Evolutionary conservation across 2,888 invertebrate genomes (phyloP), one percentile per base, ranked within the genome.

Genomic region (Lasioglossum villosulum): DNA sequence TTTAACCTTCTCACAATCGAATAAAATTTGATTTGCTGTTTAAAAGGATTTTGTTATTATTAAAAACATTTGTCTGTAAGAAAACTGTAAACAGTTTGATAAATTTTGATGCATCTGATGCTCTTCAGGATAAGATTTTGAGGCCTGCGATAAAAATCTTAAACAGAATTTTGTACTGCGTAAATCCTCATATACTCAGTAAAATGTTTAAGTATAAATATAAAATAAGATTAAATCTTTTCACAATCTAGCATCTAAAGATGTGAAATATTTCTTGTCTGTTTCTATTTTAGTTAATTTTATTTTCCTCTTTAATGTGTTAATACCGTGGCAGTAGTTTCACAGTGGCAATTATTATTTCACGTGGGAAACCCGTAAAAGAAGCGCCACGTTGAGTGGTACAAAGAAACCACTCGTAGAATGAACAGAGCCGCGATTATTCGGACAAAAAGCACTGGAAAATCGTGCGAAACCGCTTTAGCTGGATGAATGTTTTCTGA

Each of bases 381-480:
- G 27, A 27, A 59, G 14, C 59, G 27, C 27, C 59, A 59, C 27
- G 14, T 10, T 27, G 59, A 59, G 27, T 30, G 59, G 4, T 16
- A 59, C 59, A 59, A 59, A 59, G 59, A 59, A 27, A 5, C 59
- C 59, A 30, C 59, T 59, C 27, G 59, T 59, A 27, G 59, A 59
- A 59, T 59, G 59, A 59, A 59, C 27, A 59, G 59, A 59, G 59
- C 66, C 34, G 66, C 30, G 66, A 66, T 37, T 68, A 30, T 37
- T 68, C 66, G 34, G 23, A 10, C 14, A 27, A n/a, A 59, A 27
- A 59, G 59, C 59, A 12, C 14, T 27, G 27, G 27, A 59, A 27
- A 59, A 59, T 59, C 27, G 59, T 30, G 27, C 27, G 27, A 59
- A 59, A 59, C 27, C 59, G 27, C 59, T 59, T 59, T 27, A 59